Percentiles rank a stretch among this genome's conserved stretches.
Evolutionary conservation across 2,888 invertebrate species (phyloP).

Genomic region (Chloroclystis v-ata): DNA sequence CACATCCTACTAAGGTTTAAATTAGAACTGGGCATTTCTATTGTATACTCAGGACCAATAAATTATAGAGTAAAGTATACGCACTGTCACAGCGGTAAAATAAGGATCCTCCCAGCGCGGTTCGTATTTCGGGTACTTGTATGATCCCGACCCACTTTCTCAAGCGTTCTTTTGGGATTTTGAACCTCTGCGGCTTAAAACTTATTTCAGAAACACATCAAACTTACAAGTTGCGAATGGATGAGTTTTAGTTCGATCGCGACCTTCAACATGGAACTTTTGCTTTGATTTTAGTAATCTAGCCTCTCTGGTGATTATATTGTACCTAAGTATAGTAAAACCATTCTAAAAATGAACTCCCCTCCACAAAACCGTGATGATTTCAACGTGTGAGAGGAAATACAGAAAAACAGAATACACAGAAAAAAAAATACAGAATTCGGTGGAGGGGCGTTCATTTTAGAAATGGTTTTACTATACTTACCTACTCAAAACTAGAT

Average conservation of each 20-base stretch:
- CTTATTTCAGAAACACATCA: constrained; percentile 45
- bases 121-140: constrained; percentile 31
- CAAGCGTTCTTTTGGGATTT: constrained; percentile 47
- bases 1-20: no score
- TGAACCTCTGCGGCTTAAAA: constrained; percentile 40
- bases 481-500: no score
- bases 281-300: not conserved
- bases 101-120: constrained; percentile 8
- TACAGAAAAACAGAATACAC: no score
- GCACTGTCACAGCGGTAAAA: constrained; percentile 15
- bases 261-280: constrained; percentile 11
- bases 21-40: no score
- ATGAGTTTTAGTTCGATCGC: constrained; percentile 32
- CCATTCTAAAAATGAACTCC: no score
- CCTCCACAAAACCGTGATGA: no score
- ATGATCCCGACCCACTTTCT: constrained; percentile 38
- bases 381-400: no score
- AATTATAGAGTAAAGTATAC: not conserved
- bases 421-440: no score
- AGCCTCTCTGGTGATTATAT: not conserved
- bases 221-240: constrained; percentile 41
- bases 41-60: not conserved
- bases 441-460: no score
- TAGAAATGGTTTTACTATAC: no score
- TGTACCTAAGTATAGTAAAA: no score